Evolutionary conservation across 2,888 invertebrate genomes (phyloP).

Genomic region (Polydrusus pterygomalis): DNA sequence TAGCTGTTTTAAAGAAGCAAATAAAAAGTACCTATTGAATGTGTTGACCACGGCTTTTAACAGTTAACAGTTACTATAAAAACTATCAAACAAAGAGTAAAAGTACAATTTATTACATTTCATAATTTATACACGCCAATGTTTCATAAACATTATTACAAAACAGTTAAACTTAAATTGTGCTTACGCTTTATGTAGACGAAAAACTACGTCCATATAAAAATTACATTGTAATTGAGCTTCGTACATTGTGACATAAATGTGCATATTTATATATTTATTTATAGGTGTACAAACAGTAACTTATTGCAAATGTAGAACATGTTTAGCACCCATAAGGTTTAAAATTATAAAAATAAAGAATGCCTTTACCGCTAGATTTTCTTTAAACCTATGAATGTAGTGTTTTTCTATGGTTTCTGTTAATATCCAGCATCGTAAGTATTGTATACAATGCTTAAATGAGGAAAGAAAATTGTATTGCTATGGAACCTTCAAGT

Average conservation of each 20-base stretch:
- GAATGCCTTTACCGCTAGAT: neutral
- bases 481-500: no score
- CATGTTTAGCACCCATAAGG: conserved; percentile 42
- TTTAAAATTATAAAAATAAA: conserved; percentile 50
- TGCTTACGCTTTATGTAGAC: conserved; percentile 55
- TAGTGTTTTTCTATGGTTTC: no score
- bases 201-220: conserved; percentile 47
- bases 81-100: conserved; percentile 10
- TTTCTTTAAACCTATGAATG: no score
- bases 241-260: conserved; percentile 56
- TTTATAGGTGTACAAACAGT: conserved; percentile 25
- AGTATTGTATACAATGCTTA: no score
- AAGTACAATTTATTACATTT: conserved; percentile 49
- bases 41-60: no score
- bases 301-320: conserved; percentile 29
- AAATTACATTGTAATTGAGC: conserved; percentile 58
- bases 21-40: no score
- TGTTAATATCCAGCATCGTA: no score
- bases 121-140: conserved; percentile 54
- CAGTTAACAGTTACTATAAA: neutral
- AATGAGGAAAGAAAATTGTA: no score
- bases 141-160: conserved; percentile 51
- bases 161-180: conserved; percentile 56
- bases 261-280: conserved; percentile 29
- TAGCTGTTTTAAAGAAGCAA: no score